Base-by-base conservation (phyloP, 1,140 invertebrate species). In the Oedothorax gibbosus region DNA sequence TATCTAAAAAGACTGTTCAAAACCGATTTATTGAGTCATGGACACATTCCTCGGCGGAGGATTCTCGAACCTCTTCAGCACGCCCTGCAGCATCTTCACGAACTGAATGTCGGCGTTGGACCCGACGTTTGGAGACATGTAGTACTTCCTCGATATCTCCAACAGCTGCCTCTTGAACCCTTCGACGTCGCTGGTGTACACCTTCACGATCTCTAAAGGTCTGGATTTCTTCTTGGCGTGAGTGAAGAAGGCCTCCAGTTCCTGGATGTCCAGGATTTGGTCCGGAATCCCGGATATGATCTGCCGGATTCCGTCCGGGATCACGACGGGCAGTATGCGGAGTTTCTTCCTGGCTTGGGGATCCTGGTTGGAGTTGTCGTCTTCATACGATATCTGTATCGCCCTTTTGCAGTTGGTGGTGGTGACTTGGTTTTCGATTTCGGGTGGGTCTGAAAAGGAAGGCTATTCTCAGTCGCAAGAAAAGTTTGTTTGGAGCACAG, bases 141-240 rank as follows among this genome's bases (percentile, higher is more conserved):
- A 79, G n/a, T 66, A 79, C n/a, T 54, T 11, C 20, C 21, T 11
- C 18, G 11, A n/a, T 12, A 79, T 66, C 5, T 54, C 18, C 11
- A 54, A 9, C 77, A 79, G 18, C n/a, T 68, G 64, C 5, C 21
- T 35, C n/a, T 79, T 66, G 49, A 79, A 12, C 9, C 64, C 60
- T 7, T 53, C n/a, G 7, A 79, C 77, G 0, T 79, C 4, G 20
- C 0, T 0, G 10, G 77, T 79, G 20, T 65, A 79, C 7, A 57
- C 7, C 11, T 21, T 54, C 50, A 65, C 77, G 12, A 79, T 10
- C 4, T 21, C 35, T 18, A 15, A 51, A 9, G 77, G 77, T 6
- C 62, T 79, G 18, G 62, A 53, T 51, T 79, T 79, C 18, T 79
- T 79, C 64, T 79, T 79, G 10, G 68, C 77, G 12, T 79, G 62